Percentiles rank a stretch among this genome's conserved stretches.
phyloP scores from a whole-genome alignment of 2,888 invertebrate species.

The Halictus quadricinctus region DNA sequence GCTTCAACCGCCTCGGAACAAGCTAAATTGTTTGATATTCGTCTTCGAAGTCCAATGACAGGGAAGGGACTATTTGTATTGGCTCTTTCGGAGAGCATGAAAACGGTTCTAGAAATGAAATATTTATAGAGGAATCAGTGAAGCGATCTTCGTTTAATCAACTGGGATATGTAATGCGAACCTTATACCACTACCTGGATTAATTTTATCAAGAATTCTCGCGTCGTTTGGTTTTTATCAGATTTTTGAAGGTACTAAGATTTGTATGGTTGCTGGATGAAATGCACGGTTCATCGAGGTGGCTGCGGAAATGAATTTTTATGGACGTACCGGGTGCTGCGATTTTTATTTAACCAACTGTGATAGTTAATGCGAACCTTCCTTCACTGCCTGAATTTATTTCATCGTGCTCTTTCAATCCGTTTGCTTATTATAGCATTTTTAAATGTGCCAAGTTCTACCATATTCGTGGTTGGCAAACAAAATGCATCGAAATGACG shows the following conservation, averaged over 20 bases:
- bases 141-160: neutral
- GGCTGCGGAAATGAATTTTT: neutral
- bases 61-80: neutral
- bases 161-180: neutral
- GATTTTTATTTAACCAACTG: neutral
- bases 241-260: too few relatives aligned
- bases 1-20: neutral
- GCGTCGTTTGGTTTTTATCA: neutral
- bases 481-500: too few relatives aligned
- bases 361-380: neutral
- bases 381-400: neutral
- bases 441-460: too few relatives aligned
- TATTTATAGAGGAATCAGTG: neutral
- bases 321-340: neutral
- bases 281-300: neutral
- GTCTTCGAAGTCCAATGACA: neutral
- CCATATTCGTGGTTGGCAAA: too few relatives aligned
- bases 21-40: neutral
- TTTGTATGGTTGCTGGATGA: neutral
- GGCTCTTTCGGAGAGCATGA: neutral
- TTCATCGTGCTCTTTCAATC: too few relatives aligned
- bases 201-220: neutral
- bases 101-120: neutral
- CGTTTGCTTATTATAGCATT: too few relatives aligned
- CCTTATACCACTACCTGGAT: neutral